phyloP scores from a whole-genome alignment of 2,888 invertebrate genomes.

The Nomada hirtipes region DNA sequence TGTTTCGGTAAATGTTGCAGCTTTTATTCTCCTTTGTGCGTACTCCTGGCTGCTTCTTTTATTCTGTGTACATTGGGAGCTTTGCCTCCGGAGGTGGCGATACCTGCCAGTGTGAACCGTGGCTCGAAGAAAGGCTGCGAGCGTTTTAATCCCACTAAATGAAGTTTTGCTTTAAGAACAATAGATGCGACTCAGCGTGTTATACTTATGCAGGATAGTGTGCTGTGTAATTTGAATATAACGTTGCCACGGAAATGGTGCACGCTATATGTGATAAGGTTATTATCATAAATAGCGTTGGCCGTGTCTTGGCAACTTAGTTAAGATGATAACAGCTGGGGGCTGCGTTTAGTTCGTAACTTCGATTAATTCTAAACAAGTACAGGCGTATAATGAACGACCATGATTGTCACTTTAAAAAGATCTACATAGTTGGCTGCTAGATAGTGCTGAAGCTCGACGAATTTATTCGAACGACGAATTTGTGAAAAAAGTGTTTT shows the following conservation, averaged over 20 bases:
- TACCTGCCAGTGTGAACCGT: slow-evolving; percentile 1
- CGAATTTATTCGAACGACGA: too few species aligned
- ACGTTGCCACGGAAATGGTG: slow-evolving; percentile 20
- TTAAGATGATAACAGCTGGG: slow-evolving; percentile 30
- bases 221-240: slow-evolving; percentile 36
- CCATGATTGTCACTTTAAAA: too few species aligned
- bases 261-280: slow-evolving; percentile 32
- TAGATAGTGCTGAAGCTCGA: too few species aligned
- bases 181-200: slow-evolving; percentile 11
- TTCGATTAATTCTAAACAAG: too few species aligned
- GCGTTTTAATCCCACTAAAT: slow-evolving; percentile 47
- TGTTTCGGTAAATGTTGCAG: slow-evolving; percentile 4
- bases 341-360: neutral
- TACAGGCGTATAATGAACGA: too few species aligned
- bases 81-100: slow-evolving; percentile 7
- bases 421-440: too few species aligned
- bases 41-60: slow-evolving; percentile 1
- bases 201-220: slow-evolving; percentile 10
- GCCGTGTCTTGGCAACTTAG: slow-evolving; percentile 27
- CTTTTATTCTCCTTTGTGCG: neutral
- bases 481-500: too few species aligned
- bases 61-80: slow-evolving; percentile 11
- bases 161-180: slow-evolving; percentile 51
- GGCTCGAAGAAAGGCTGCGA: slow-evolving; percentile 11
- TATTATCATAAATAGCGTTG: slow-evolving; percentile 43